Conservation (phyloP, 2,888 invertebrate species). For the Ephialtes manifestator region DNA sequence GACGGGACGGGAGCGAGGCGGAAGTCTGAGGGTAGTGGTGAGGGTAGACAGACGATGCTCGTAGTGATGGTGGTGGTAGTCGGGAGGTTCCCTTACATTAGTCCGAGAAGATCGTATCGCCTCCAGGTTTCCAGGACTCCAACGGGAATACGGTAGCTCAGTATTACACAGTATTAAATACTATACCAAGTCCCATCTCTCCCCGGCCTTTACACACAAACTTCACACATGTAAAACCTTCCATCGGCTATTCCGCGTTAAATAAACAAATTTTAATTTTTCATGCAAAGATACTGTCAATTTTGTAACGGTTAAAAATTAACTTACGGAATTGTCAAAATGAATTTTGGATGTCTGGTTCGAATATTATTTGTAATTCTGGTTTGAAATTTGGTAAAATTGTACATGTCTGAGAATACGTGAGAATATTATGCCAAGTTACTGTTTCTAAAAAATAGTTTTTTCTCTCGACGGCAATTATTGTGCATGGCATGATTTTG, state of each 20-base stretch:
- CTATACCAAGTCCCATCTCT: background rate
- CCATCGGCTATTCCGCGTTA: background rate
- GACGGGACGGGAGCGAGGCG: conserved; percentile 74
- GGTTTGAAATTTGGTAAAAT: too few species aligned
- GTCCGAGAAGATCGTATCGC: conserved; percentile 14
- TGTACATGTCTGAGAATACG: too few species aligned
- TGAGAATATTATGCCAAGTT: too few species aligned
- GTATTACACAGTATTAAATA: conserved; percentile 2
- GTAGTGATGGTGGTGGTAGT: background rate
- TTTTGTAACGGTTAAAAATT: too few species aligned
- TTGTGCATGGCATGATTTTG: too few species aligned
- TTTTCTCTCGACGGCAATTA: too few species aligned
- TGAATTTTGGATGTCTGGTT: too few species aligned
- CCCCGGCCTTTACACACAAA: background rate
- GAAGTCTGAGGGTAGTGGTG: conserved; percentile 80
- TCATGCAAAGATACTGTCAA: too few species aligned
- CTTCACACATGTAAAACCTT: background rate
- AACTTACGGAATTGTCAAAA: too few species aligned
- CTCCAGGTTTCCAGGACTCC: conserved; percentile 24
- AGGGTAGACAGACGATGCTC: conserved; percentile 53
- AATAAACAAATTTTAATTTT: background rate
- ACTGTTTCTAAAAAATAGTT: background rate
- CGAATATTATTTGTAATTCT: too few species aligned
- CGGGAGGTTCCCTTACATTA: background rate
- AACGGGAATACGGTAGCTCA: conserved; percentile 14